Conservation (phyloP, 2,888 invertebrate species). For the Sesia bembeciformis region DNA sequence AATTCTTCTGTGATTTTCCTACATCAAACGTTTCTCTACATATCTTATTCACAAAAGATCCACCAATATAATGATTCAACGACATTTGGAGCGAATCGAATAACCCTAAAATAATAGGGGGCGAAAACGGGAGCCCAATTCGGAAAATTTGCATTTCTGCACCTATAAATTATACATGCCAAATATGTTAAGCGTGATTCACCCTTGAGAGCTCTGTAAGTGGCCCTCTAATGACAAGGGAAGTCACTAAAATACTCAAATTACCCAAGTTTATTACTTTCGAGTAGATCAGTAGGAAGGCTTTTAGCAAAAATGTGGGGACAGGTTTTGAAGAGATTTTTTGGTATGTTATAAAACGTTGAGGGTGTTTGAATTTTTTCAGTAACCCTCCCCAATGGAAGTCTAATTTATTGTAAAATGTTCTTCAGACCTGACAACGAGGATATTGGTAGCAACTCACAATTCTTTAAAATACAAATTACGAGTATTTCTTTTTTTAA, state of each 20-base stretch:
- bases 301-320: background rate
- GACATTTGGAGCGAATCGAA: conserved; percentile 29
- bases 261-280: conserved; percentile 16
- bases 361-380: too few species aligned
- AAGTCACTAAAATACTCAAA: conserved; percentile 34
- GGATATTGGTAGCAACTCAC: too few species aligned
- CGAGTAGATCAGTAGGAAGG: background rate
- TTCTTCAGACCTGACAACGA: too few species aligned
- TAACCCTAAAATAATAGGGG: conserved; percentile 31
- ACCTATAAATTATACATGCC: conserved; percentile 51
- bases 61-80: conserved; percentile 30
- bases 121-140: conserved; percentile 20
- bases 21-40: conserved; percentile 38
- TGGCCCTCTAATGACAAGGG: conserved; percentile 41
- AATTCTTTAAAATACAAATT: too few species aligned
- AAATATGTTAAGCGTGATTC: conserved; percentile 43
- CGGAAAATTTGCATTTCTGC: conserved; percentile 40
- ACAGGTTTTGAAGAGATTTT: background rate
- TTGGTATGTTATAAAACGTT: too few species aligned
- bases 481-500: too few species aligned
- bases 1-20: conserved; percentile 24
- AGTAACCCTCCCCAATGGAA: too few species aligned
- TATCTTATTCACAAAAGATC: conserved; percentile 47
- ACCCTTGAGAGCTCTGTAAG: conserved; percentile 32
- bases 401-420: too few species aligned